Conservation (phyloP, 1,140 invertebrate species). For the Ruditapes philippinarum region DNA sequence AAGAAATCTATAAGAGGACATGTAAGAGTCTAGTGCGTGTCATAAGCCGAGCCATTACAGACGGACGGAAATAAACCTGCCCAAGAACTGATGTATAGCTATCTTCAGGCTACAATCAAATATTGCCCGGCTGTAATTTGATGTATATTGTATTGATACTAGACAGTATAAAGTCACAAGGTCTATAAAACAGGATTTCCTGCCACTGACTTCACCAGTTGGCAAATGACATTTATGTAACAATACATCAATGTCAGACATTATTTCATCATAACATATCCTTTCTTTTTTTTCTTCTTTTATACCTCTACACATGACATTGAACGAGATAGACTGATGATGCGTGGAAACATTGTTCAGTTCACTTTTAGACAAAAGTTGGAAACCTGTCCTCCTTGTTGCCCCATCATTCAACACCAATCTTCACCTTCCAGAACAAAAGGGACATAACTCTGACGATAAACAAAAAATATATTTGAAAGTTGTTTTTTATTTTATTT, state of each 20-base stretch:
- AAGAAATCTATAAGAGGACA: background rate
- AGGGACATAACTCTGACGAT: too few species aligned
- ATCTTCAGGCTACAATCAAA: background rate
- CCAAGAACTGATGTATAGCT: background rate
- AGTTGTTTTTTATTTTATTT: too few species aligned
- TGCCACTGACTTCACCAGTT: background rate
- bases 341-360: too few species aligned
- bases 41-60: background rate
- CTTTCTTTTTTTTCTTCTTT: too few species aligned
- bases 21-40: constrained; percentile 14
- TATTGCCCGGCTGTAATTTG: background rate
- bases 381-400: too few species aligned
- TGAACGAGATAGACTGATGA: too few species aligned
- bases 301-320: too few species aligned
- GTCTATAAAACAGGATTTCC: background rate
- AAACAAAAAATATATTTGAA: too few species aligned
- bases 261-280: background rate
- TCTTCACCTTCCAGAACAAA: too few species aligned
- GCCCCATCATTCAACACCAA: too few species aligned
- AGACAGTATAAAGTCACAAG: background rate
- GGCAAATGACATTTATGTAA: background rate
- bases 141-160: background rate
- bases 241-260: background rate
- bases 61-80: background rate
- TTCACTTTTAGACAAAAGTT: too few species aligned